phyloP scores from a whole-genome alignment of 2,113 vertebrate species.

The Pyrgilauda ruficollis region DNA sequence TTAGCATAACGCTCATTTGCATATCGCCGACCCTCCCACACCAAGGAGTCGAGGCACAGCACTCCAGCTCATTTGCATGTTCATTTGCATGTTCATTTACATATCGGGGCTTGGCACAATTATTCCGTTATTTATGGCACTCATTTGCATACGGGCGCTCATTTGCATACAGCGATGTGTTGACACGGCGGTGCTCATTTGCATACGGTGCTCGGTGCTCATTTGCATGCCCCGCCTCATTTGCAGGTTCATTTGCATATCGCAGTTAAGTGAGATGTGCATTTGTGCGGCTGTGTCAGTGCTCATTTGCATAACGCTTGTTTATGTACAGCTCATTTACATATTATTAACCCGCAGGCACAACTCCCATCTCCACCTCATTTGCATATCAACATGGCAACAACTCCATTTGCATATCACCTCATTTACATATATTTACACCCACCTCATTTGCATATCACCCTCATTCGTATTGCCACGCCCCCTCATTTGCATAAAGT shows the following conservation, averaged over 20 bases:
- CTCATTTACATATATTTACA: not conserved
- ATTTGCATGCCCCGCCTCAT: not conserved
- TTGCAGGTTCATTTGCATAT: not conserved
- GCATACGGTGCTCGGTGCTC: not conserved
- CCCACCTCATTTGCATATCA: not conserved
- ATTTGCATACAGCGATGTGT: not conserved
- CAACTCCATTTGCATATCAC: fast-evolving
- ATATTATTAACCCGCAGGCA: not conserved
- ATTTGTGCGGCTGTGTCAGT: not conserved
- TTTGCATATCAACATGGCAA: not conserved
- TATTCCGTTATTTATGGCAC: not conserved
- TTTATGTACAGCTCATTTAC: not conserved
- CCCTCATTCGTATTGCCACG: not conserved
- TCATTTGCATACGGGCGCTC: not conserved
- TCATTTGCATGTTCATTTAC: not conserved
- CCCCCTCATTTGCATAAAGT: not conserved
- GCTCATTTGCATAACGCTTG: not conserved
- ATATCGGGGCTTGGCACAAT: not conserved
- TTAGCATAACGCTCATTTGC: not conserved
- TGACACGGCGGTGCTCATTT: not conserved
- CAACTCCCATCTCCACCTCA: not conserved
- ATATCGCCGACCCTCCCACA: not conserved
- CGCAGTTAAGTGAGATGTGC: not conserved
- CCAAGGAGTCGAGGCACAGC: not conserved
- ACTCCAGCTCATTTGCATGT: not conserved